These are phyloP conservation scores for Thamnaconus septentrionalis DNA, from an alignment of 2,113 vertebrate genomes.

Conservation along the genomic window DNA sequence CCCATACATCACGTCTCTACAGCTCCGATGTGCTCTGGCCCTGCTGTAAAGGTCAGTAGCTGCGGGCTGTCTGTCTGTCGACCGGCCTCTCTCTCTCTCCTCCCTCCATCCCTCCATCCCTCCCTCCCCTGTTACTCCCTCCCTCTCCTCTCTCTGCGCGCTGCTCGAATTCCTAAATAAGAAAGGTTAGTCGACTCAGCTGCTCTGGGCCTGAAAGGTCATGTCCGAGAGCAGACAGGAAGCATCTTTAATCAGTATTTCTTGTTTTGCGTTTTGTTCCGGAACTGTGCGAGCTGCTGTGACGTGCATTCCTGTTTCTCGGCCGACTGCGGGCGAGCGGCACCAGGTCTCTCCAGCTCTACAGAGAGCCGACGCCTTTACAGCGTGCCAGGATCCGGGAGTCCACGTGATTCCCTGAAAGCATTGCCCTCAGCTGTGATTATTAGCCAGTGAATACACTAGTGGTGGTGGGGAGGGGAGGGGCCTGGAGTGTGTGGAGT, in stretches of 20 bases:
- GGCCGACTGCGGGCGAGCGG: too few relatives aligned
- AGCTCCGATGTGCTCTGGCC: constrained; percentile 56
- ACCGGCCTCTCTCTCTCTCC: constrained; percentile 57
- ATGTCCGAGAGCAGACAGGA: constrained; percentile 37
- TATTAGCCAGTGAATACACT: constrained; percentile 9
- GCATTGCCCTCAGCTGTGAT: constrained; percentile 23
- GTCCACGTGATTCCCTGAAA: neutral
- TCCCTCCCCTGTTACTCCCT: constrained; percentile 1
- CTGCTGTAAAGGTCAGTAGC: constrained; percentile 69
- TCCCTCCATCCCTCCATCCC: too few relatives aligned
- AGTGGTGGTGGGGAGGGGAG: neutral
- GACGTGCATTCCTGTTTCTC: too few relatives aligned
- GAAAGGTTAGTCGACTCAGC: constrained; percentile 64
- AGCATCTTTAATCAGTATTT: constrained; percentile 47
- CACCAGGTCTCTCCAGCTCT: too few relatives aligned
- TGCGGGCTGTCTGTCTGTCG: constrained; percentile 67
- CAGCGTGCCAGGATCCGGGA: too few relatives aligned
- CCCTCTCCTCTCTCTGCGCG: constrained; percentile 55
- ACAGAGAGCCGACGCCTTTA: too few relatives aligned
- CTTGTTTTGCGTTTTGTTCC: constrained; percentile 52
- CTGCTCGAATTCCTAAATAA: constrained; percentile 70
- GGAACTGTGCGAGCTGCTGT: too few relatives aligned
- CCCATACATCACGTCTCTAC: constrained; percentile 55
- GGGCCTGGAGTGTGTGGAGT: neutral
- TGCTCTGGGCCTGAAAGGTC: constrained; percentile 65